Evolutionary conservation across 2,113 vertebrate genomes (phyloP), one percentile per base, ranked within the genome.

Genomic region (Perca fluviatilis): DNA sequence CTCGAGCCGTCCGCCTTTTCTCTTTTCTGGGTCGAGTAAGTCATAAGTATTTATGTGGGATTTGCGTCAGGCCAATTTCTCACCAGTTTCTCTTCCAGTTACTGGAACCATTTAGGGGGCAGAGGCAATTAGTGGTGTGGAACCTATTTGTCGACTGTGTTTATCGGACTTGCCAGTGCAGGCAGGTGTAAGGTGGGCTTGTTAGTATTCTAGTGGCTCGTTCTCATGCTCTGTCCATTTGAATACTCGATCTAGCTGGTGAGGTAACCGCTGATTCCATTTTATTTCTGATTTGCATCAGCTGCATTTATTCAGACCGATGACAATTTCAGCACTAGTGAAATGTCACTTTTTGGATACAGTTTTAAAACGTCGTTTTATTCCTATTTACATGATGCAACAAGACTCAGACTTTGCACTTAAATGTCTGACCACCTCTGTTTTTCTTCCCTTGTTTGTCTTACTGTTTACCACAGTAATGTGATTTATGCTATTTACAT

Each of bases 171-270:
- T 85, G 86, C 57, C 84, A 84, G 82, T 78, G 83, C 88, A 81
- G 79, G 84, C 93, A 92, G 88, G 92, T 94, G 86, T 81, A 90
- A 93, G 91, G 91, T 93, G 91, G 89, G 82, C 89, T 93, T 80
- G 68, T 95, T 93, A 87, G 89, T 92, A 93, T 93, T 92, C 92
- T 12, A 51, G 30, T 49, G 84, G 75, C 76, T 88, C 63, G 65
- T 72, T 85, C 86, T 86, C 75, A 53, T 46, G 69, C 30, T 87
- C 68, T 84, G 81, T n/a, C 66, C 27, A 79, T 90, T 78, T 93
- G 69, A 93, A 85, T 82, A 77, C n/a, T 77, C 10, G 8, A 60
- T 85, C n/a, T 69, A 63, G 77, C 77, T 82, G 57, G 23, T 82
- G 87, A 86, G 79, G 83, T 86, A 89, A 84, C 84, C n/a, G 15